Base-by-base conservation (phyloP, 2,888 invertebrate genomes). In the Epiperipatus broadwayi region DNA sequence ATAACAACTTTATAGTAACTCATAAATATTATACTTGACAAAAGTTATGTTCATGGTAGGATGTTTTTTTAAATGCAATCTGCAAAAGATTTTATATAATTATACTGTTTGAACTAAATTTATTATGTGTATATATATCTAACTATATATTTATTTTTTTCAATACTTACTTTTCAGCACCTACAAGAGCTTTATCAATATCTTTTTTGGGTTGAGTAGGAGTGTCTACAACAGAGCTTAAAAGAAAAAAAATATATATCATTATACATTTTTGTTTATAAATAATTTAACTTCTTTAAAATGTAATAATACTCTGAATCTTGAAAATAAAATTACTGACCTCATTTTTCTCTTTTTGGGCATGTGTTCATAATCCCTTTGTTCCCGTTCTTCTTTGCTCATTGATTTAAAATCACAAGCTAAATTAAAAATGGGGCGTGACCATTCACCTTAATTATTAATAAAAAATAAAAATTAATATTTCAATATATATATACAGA, bases 361-460 rank as follows among this genome's bases (percentile, higher is more conserved):
- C 63, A 79, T 73, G 65, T 84, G 83, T 48, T 84, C 81, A 51
- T 79, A 68, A 63, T 91, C 91, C 48, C 93, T 69, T 58, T 87
- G 81, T 59, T 87, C 72, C 28, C 95, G 70, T 61, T 97, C 95
- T 61, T 95, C 91, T 55, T 78, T 78, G 4, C 78, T 72, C 67
- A 97, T 69, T 2, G 84, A 48, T 63, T 80, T 81, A 55, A 81
- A 87, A 60, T 91, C 83, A 8, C 83, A 75, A 18, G 83, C 81
- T 41, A 95, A 67, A 67, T 93, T 91, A 62, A 97, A 95, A 48
- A 97, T 93, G 2, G 95, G 93, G 10, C 95, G 64, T 0, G 93
- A 87, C 95, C 97, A 97, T 62, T 91, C 89, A 45, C 59, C 63
- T 61, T n/a, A n/a, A n/a, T n/a, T n/a, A n/a, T n/a, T n/a, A n/a